Percentiles rank a stretch among this genome's conserved stretches.
Conservation (phyloP, 2,797 vertebrate genomes). For the Mormyrus proboscirostris region DNA sequence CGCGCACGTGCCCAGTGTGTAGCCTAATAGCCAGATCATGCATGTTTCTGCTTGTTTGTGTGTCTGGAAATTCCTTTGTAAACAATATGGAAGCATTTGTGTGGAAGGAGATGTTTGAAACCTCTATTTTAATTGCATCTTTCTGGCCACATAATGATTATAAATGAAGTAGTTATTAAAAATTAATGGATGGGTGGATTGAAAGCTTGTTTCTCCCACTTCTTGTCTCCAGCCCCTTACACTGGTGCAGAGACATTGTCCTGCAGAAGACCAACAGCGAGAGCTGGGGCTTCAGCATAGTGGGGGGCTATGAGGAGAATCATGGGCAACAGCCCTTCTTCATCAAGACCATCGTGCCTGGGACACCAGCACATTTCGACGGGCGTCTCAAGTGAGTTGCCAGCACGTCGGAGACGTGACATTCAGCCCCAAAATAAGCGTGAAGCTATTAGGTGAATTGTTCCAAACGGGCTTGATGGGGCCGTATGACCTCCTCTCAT, state of each 20-base stretch:
- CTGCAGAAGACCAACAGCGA: slow-evolving; percentile 80
- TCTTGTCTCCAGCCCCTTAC: slow-evolving; percentile 65
- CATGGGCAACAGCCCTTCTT: slow-evolving; percentile 89
- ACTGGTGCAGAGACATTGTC: slow-evolving; percentile 84
- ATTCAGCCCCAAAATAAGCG: background rate
- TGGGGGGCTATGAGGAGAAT: slow-evolving; percentile 84
- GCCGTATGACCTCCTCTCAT: background rate
- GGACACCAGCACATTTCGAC: slow-evolving; percentile 81
- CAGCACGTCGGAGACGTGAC: background rate
- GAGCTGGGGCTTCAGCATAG: slow-evolving; percentile 94
- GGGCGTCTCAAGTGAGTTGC: slow-evolving; percentile 77
- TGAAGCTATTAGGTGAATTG: background rate
- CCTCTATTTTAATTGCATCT: background rate
- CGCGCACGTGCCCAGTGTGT: background rate
- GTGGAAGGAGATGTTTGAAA: background rate
- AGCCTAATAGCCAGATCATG: background rate
- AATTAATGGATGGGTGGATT: background rate
- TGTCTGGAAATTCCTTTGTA: background rate
- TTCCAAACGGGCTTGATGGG: background rate
- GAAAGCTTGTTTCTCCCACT: background rate
- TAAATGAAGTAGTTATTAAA: background rate
- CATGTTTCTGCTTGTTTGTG: background rate
- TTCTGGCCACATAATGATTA: background rate
- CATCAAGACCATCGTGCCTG: slow-evolving; percentile 93
- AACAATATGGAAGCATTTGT: background rate